A percentile compares a stretch with the other conserved stretches of the same genome.
These are phyloP conservation scores for Eupithecia pulchellata DNA, from an alignment of 2,888 invertebrate genomes.

Conservation along the genomic window DNA sequence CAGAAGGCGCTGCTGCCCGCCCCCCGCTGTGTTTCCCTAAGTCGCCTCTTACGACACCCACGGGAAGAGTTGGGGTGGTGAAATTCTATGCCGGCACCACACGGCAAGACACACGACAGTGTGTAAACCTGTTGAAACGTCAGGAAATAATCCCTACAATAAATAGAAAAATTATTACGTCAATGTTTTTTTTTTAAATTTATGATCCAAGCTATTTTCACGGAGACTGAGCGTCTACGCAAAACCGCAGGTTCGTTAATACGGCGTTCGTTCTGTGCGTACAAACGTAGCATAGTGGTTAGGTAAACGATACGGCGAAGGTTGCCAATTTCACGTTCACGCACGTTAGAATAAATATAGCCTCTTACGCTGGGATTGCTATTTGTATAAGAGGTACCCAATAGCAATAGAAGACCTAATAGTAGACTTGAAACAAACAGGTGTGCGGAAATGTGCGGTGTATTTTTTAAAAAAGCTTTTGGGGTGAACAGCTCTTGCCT, in stretches of 20 bases:
- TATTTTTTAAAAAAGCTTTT: neutral
- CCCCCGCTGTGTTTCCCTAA: too few species aligned
- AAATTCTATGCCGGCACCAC: too few species aligned
- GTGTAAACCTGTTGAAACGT: too few species aligned
- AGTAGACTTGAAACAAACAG: neutral
- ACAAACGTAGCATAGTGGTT: constrained; percentile 3
- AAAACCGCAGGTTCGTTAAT: constrained; percentile 16
- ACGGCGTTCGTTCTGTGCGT: constrained; percentile 14
- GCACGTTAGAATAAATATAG: constrained; percentile 42
- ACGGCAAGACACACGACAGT: too few species aligned
- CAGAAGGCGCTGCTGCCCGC: too few species aligned
- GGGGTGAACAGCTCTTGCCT: neutral
- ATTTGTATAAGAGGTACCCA: constrained; percentile 20
- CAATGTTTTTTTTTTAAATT: neutral
- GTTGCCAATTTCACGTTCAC: constrained; percentile 44
- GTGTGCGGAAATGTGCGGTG: neutral
- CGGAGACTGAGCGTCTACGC: neutral
- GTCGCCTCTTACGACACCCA: too few species aligned
- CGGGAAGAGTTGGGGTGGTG: too few species aligned
- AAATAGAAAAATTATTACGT: neutral
- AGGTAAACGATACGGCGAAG: constrained; percentile 39
- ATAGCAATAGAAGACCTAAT: neutral
- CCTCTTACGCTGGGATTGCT: constrained; percentile 34
- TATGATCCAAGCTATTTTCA: neutral
- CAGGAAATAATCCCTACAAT: too few species aligned